Evolutionary conservation across 2,113 vertebrate genomes (phyloP).

Genomic region (Suricata suricatta): DNA sequence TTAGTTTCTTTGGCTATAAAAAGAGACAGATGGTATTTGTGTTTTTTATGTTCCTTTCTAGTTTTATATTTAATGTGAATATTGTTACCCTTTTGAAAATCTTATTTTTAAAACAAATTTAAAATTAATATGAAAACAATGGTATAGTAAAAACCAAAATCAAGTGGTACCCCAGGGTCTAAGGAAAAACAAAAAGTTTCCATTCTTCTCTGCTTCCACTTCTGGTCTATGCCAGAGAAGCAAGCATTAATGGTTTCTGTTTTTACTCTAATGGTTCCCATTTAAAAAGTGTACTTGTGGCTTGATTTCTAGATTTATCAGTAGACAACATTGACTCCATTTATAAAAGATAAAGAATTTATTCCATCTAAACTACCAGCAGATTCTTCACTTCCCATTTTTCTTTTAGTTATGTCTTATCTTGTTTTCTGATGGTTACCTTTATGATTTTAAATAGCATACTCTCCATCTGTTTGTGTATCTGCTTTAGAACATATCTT

Average conservation of each 20-base stretch:
- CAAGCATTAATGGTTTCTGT: background rate
- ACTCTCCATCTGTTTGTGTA: background rate
- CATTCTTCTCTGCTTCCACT: background rate
- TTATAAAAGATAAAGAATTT: background rate
- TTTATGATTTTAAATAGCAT: background rate
- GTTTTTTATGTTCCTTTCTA: background rate
- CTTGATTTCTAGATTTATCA: background rate
- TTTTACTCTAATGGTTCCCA: background rate
- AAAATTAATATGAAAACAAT: conserved; percentile 14
- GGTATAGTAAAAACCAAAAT: background rate
- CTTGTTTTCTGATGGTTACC: background rate
- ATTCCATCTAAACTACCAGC: background rate
- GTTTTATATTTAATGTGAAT: background rate
- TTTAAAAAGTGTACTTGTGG: background rate
- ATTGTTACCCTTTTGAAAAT: background rate
- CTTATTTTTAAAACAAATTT: background rate
- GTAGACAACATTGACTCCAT: background rate
- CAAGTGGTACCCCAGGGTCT: background rate
- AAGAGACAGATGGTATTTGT: background rate
- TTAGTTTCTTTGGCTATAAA: background rate
- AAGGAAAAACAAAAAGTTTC: background rate
- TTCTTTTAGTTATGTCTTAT: background rate
- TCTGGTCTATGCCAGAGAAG: background rate
- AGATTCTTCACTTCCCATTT: background rate
- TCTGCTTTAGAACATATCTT: background rate